Percentiles rank a stretch among this genome's conserved stretches.
Evolutionary conservation across 2,113 vertebrate genomes (phyloP).

Genomic region (Catagonus wagneri): DNA sequence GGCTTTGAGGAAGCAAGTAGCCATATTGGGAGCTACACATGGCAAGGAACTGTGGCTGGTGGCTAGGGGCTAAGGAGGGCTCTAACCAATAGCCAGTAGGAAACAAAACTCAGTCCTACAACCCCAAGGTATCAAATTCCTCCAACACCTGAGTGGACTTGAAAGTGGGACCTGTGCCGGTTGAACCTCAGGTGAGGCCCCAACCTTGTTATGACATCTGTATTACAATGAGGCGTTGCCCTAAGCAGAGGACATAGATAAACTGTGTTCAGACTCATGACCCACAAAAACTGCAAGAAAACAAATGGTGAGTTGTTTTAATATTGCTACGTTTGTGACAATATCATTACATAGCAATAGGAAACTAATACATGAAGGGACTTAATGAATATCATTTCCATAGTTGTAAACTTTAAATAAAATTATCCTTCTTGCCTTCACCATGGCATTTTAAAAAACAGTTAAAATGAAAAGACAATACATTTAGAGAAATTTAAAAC

Average conservation of each 20-base stretch:
- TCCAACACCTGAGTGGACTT: background rate
- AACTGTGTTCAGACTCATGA: background rate
- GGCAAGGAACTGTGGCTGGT: background rate
- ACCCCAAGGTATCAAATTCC: background rate
- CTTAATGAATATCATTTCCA: background rate
- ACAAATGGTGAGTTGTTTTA: background rate
- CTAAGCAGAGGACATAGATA: background rate
- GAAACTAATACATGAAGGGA: background rate
- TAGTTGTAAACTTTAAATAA: background rate
- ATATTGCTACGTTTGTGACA: background rate
- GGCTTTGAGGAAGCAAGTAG: background rate
- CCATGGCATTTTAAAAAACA: background rate
- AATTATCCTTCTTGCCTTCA: background rate
- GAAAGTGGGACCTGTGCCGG: background rate
- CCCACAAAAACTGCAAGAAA: background rate
- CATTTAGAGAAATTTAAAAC: background rate
- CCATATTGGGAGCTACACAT: background rate
- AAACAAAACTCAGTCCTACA: background rate
- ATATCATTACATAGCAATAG: background rate
- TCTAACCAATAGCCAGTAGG: background rate
- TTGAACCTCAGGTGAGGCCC: background rate
- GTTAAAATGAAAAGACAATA: slow-evolving; percentile 11
- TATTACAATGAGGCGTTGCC: background rate
- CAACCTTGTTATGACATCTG: background rate
- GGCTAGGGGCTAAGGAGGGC: background rate